A percentile compares a stretch with the other conserved stretches of the same genome.
These are phyloP conservation scores for Garrulus glandarius DNA, from an alignment of 2,797 vertebrate species.

Conservation along the genomic window DNA sequence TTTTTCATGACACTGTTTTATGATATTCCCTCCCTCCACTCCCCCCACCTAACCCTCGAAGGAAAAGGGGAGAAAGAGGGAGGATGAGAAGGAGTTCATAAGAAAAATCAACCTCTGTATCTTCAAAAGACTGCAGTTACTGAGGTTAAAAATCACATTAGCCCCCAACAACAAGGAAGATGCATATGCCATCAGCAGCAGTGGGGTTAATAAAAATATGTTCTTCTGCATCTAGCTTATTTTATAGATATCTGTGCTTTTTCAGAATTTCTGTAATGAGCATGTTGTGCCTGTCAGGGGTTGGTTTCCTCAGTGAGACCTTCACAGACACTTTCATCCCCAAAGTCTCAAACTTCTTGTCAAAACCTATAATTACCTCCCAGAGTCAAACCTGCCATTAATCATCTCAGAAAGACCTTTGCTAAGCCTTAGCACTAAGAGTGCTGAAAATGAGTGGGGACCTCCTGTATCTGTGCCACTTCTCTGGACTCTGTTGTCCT, in stretches of 20 bases:
- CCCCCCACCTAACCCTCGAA: neutral
- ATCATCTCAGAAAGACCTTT: conserved; percentile 60
- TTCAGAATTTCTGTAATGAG: conserved; percentile 70
- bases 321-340: conserved; percentile 67
- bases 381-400: conserved; percentile 67
- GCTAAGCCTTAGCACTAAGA: conserved; percentile 28
- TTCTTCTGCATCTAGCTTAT: conserved; percentile 26
- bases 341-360: conserved; percentile 66
- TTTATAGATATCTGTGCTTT: conserved; percentile 54
- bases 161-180: neutral
- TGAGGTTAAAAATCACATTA: neutral
- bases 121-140: neutral
- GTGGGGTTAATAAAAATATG: conserved; percentile 57
- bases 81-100: neutral
- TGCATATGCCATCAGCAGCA: conserved; percentile 24
- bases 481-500: conserved; percentile 18
- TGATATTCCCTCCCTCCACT: neutral
- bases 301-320: conserved; percentile 64
- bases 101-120: neutral
- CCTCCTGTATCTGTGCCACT: conserved; percentile 8
- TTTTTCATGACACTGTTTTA: neutral
- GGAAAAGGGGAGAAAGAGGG: neutral
- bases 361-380: conserved; percentile 67
- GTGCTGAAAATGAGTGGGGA: conserved; percentile 31
- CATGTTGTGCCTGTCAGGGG: conserved; percentile 66